Base-by-base conservation (phyloP, 2,888 invertebrate species). In the Hermaeophaga mercurialis region DNA sequence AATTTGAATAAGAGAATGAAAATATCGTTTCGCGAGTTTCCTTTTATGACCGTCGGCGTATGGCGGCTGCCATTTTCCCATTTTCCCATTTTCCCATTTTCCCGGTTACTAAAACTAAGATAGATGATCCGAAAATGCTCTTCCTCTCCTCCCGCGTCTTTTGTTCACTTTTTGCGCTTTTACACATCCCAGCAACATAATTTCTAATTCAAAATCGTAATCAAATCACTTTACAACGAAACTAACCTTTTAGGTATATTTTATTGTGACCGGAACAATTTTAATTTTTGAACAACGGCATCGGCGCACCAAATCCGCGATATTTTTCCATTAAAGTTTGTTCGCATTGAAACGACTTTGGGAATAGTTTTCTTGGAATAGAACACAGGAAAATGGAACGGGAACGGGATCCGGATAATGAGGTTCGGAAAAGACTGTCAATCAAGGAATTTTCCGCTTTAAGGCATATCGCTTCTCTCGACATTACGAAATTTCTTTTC, bases 351-450 rank as follows among this genome's bases (percentile, higher is more conserved):
- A 49, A 55, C 43, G 41, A 55, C 55, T 55, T 49, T 39, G 18
- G 15, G 44, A 44, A 55, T 55, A 49, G 55, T 49, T 49, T 50
- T 46, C 44, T 8, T 18, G 49, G 28, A 55, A 43, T 54, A 34
- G 26, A 55, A 49, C 36, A 49, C 14, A 22, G 43, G 44, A 19
- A 55, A 55, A 55, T 44, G 31, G 44, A 49, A 55, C 43, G 55
- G 31, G 44, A 49, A 55, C 43, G 55, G 28, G 43, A 44, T 55
- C 34, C 12, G 26, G 48, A 49, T 55, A 55, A 55, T 55, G 55
- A 55, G 49, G 44, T 15, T 55, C 31, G 26, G 38, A 49, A 43
- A 55, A 55, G 48, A 12, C 55, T 49, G 55, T 55, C 55, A 55
- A 55, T 49, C 55, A 55, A 49, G 22, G 12, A 22, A 43, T 44